Evolutionary conservation across 2,888 invertebrate genomes (phyloP).

Genomic region (Ctenicera cuprea): DNA sequence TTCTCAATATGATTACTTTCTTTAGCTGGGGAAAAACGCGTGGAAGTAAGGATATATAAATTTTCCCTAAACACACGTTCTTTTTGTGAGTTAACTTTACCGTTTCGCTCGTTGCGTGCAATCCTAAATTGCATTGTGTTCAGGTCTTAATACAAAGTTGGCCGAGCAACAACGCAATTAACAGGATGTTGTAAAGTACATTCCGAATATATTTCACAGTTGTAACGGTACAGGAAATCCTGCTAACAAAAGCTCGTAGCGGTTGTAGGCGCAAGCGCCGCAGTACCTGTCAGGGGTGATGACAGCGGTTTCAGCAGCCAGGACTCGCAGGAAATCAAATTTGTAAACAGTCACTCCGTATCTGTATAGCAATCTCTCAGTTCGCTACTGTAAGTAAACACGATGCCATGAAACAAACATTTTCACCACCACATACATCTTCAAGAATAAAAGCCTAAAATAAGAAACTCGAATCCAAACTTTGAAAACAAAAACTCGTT

Average conservation of each 20-base stretch:
- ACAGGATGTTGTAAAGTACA: slow-evolving; percentile 63
- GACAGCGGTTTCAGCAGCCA: slow-evolving; percentile 46
- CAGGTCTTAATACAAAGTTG: slow-evolving; percentile 61
- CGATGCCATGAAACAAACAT: slow-evolving; percentile 35
- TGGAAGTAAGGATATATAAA: slow-evolving; percentile 10
- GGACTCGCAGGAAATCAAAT: slow-evolving; percentile 51
- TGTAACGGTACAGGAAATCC: slow-evolving; percentile 52
- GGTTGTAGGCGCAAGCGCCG: slow-evolving; percentile 37
- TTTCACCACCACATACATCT: slow-evolving; percentile 2
- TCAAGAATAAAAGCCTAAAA: neutral
- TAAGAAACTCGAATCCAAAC: neutral
- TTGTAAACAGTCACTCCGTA: slow-evolving; percentile 49
- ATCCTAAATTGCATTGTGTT: slow-evolving; percentile 63
- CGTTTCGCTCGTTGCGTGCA: slow-evolving; percentile 61
- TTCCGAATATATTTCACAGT: slow-evolving; percentile 56
- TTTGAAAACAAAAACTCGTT: neutral
- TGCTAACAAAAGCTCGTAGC: slow-evolving; percentile 50
- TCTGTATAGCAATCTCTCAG: slow-evolving; percentile 47
- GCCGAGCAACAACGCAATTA: slow-evolving; percentile 64
- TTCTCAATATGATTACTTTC: too few relatives aligned
- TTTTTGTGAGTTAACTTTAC: slow-evolving; percentile 46
- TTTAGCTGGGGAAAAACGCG: too few relatives aligned
- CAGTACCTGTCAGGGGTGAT: slow-evolving; percentile 47
- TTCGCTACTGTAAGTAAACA: slow-evolving; percentile 38
- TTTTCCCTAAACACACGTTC: slow-evolving; percentile 26